Base-by-base conservation (phyloP, 2,888 invertebrate species). In the Chalcosyrphus nemorum region DNA sequence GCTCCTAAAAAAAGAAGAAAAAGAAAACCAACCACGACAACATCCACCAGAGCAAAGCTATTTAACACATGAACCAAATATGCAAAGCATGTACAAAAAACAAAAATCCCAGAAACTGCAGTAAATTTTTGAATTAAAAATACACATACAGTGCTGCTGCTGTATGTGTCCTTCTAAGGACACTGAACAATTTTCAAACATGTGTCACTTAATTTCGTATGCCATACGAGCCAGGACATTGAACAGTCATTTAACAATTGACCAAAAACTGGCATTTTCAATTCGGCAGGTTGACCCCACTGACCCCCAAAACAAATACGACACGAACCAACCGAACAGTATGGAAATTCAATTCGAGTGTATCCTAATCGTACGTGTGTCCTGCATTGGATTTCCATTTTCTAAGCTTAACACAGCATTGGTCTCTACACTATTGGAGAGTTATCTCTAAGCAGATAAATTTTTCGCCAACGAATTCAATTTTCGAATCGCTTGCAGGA, bases 221-320 rank as follows among this genome's bases (percentile, higher is more conserved):
- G 57, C 59, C 68, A 43, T n/a, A 66, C 47, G n/a, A 38, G 38
- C 4, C 66, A 68, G 76, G 43, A 59, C 59, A 61, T 68, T 76
- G 71, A 77, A 72, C 66, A 77, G 54, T 77, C 72, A 77, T 68
- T 77, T 66, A 68, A 77, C 72, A 66, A 77, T 77, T 72, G 71
- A 66, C 71, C 66, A 72, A 41, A 29, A 65, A 71, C 71, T 72
- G 61, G 45, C 68, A 54, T 72, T 81, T 65, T 76, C 65, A 45
- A 27, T 71, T 76, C 43, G 57, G 13, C 35, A 66, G 38, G 50
- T 29, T 52, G 6, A 61, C 59, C 59, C 35, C 17, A 50, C 35
- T 17, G 29, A 29, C 29, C 29, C 6, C 9, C 59, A 24, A n/a
- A n/a, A n/a, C n/a, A n/a, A n/a, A n/a, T 38, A 27, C 45, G 15